Evolutionary conservation across 2,113 vertebrate species (phyloP), one percentile per base, ranked within the genome.

Genomic region (Indicator maculatus): DNA sequence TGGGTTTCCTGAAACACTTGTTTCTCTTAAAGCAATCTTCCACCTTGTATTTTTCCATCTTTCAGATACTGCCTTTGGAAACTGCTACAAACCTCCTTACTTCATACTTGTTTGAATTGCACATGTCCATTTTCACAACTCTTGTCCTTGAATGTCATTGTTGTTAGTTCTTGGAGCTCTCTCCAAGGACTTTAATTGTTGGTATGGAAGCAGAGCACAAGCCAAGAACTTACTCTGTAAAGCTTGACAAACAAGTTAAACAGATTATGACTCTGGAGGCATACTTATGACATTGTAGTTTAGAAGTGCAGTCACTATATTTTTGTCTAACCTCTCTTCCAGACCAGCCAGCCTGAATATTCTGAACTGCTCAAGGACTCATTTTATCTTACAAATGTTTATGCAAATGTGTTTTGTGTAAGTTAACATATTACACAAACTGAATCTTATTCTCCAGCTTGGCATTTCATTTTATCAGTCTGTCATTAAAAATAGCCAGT

Each of bases 391-490:
- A 71, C 75, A 94, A 97, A 95, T 97, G 88, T 94, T 97, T 95
- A 96, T 95, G 93, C 86, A 96, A 94, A 97, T 97, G 60, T 60
- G 72, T 72, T 92, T 94, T 81, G 24, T 91, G 36, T 76, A 86
- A 89, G 78, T 90, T 93, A 96, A 82, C 77, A 31, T 89, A 87
- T 93, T 95, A 96, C 74, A 96, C 79, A 91, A 88, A 82, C 56
- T 26, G 88, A 92, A 64, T 89, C 96, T 95, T 92, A 95, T 95
- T 89, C 71, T 96, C 88, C 61, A 71, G 76, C 89, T 90, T 89
- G 95, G 78, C 71, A 91, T 96, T 95, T 95, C 59, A 88, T 89
- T 95, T 97, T 92, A 96, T 96, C 75, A 93, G 61, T 63, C 86
- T 93, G 81, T 86, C 93, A 94, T 93, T 97, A 91, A 88, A 96